Percentiles rank a stretch among this genome's conserved stretches.
These are phyloP conservation scores for Nesoenas mayeri DNA, from an alignment of 2,113 vertebrate genomes.

Conservation along the genomic window DNA sequence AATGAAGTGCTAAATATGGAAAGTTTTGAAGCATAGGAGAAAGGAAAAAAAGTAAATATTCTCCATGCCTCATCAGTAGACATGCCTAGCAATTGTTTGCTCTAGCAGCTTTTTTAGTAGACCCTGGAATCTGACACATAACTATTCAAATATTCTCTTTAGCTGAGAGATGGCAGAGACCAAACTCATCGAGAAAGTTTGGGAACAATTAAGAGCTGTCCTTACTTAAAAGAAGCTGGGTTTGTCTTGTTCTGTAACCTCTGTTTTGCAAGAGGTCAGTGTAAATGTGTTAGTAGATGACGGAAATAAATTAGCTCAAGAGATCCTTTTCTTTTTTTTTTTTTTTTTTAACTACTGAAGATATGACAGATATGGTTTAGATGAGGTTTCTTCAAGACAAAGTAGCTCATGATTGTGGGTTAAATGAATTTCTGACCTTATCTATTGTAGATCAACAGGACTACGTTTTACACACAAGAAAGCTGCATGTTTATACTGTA, in stretches of 20 bases:
- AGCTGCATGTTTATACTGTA: rapidly evolving
- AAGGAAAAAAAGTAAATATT: neutral
- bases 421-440: neutral
- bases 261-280: neutral
- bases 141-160: neutral
- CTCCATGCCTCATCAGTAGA: neutral
- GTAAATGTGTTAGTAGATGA: neutral
- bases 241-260: neutral
- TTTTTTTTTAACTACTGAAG: neutral
- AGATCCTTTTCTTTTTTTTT: neutral
- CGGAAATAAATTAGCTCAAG: neutral
- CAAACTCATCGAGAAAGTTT: neutral
- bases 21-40: neutral
- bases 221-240: neutral
- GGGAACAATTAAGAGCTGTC: neutral
- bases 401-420: neutral
- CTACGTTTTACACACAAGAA: neutral
- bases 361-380: neutral
- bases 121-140: neutral
- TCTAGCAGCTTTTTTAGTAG: neutral
- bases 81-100: neutral
- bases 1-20: neutral
- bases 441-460: neutral
- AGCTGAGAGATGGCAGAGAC: neutral
- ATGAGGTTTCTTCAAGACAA: neutral